phyloP scores from a whole-genome alignment of 2,113 vertebrate genomes.

The Mus musculus region GRCm39 chr9:92696501-92697000 shows the following conservation, averaged over 20 bases:
- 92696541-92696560: slow-evolving; percentile 10
- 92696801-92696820: background rate
- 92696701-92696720: background rate
- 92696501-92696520: background rate
- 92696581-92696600: background rate
- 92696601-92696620: background rate
- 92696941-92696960: background rate
- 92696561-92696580: slow-evolving; percentile 34
- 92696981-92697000: background rate
- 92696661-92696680: background rate
- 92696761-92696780: no score
- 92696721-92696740: background rate
- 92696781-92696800: background rate
- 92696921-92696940: background rate
- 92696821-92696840: background rate
- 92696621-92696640: background rate
- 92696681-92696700: background rate
- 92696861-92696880: background rate
- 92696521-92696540: background rate
- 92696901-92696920: no score
- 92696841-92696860: no score
- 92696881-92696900: background rate
- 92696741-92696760: background rate
- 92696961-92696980: background rate
- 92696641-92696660: background rate